These are phyloP conservation scores for Calameuta pallipes DNA, from an alignment of 2,888 invertebrate species.

Conservation along the genomic window DNA sequence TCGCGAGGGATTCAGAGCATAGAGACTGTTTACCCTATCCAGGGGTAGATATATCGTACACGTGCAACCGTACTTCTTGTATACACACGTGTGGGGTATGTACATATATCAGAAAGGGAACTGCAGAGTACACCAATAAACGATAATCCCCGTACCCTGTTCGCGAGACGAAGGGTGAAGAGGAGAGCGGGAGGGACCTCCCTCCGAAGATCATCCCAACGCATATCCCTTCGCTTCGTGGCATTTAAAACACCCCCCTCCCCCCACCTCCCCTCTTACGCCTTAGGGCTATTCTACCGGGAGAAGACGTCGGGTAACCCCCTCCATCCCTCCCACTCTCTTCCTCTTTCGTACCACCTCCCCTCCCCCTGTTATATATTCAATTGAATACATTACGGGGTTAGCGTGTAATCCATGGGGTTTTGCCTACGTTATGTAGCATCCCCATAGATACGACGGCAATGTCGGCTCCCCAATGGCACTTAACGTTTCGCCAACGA, in stretches of 20 bases:
- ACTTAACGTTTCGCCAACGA: too few relatives aligned
- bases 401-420: constrained; percentile 38
- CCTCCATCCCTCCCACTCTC: constrained; percentile 24
- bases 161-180: constrained; percentile 28
- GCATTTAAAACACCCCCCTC: constrained; percentile 43
- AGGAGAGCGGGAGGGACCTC: constrained; percentile 7
- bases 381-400: constrained; percentile 55
- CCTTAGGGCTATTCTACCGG: not conserved
- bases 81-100: constrained; percentile 24
- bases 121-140: constrained; percentile 39
- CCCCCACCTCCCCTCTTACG: not conserved
- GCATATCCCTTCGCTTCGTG: constrained; percentile 24
- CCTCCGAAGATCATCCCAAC: constrained; percentile 4
- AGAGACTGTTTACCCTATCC: too few relatives aligned
- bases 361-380: constrained; percentile 36
- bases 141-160: constrained; percentile 39
- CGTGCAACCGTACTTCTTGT: constrained; percentile 48
- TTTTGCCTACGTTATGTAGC: too few relatives aligned
- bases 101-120: too few relatives aligned
- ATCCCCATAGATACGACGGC: too few relatives aligned
- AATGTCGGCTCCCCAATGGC: too few relatives aligned
- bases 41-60: constrained; percentile 37
- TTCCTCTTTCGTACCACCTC: not conserved
- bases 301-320: constrained; percentile 43
- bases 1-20: too few relatives aligned